Evolutionary conservation across 1,140 invertebrate genomes (phyloP).

Genomic region (Bombus difficillimus): DNA sequence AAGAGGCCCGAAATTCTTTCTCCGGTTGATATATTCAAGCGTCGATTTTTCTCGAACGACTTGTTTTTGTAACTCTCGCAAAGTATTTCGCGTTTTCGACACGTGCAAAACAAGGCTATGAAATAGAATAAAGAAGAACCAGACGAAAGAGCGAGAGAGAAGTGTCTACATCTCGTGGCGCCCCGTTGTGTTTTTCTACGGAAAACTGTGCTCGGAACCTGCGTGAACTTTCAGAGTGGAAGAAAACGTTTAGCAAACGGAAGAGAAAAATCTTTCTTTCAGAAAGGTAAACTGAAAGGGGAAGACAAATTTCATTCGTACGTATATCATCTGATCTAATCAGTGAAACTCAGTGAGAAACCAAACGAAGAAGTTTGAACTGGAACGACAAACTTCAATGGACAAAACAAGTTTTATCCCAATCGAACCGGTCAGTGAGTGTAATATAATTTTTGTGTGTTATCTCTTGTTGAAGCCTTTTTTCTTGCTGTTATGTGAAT

Average conservation of each 20-base stretch:
- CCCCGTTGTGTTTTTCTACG: slow-evolving; percentile 77
- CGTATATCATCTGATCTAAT: slow-evolving; percentile 11
- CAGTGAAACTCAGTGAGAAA: slow-evolving; percentile 1
- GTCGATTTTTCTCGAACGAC: slow-evolving; percentile 42
- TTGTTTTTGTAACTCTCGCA: slow-evolving; percentile 18
- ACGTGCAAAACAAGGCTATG: slow-evolving; percentile 57
- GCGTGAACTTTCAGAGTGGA: slow-evolving; percentile 27
- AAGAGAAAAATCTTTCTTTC: slow-evolving; percentile 9
- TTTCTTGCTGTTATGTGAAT: slow-evolving; percentile 11
- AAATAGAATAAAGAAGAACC: slow-evolving; percentile 53
- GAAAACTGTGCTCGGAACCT: slow-evolving; percentile 64
- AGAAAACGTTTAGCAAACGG: slow-evolving; percentile 19
- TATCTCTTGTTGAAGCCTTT: neutral
- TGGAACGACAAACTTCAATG: slow-evolving; percentile 4
- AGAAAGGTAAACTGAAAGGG: neutral
- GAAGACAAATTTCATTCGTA: neutral
- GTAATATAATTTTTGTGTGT: slow-evolving; percentile 29
- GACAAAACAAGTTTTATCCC: slow-evolving; percentile 32
- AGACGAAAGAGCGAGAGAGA: slow-evolving; percentile 58
- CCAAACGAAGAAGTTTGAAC: neutral
- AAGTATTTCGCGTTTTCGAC: slow-evolving; percentile 48
- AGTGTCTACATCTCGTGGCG: slow-evolving; percentile 75
- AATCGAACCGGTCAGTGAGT: slow-evolving; percentile 31
- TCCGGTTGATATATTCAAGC: neutral
- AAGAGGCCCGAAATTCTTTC: neutral